phyloP scores from a whole-genome alignment of 2,888 invertebrate genomes.

The Leucophenga maculata region DNA sequence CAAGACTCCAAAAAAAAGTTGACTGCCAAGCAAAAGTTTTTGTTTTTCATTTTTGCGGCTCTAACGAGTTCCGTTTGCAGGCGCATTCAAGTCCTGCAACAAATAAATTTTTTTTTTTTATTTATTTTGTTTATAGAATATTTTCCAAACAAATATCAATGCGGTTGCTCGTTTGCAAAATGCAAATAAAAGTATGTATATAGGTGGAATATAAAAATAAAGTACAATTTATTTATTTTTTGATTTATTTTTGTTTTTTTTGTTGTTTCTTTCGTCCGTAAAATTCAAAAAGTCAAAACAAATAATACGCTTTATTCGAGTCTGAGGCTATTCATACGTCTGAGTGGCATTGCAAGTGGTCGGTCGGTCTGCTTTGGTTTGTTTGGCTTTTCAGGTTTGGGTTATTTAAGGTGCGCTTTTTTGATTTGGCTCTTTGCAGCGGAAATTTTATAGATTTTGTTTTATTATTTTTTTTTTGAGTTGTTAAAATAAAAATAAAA shows the following conservation, averaged over 20 bases:
- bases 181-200: too few relatives aligned
- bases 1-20: slow-evolving; percentile 13
- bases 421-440: too few relatives aligned
- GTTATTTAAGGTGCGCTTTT: too few relatives aligned
- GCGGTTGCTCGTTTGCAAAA: not conserved
- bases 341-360: not conserved
- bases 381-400: too few relatives aligned
- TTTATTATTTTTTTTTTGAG: not conserved
- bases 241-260: not conserved
- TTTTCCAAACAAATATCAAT: slow-evolving; percentile 43
- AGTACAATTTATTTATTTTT: not conserved
- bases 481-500: not conserved
- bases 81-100: too few relatives aligned
- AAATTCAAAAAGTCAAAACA: slow-evolving; percentile 13
- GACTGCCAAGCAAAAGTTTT: not conserved
- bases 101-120: not conserved
- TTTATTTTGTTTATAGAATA: not conserved
- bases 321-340: too few relatives aligned
- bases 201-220: not conserved
- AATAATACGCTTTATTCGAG: slow-evolving; percentile 5
- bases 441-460: not conserved
- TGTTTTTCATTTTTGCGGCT: not conserved
- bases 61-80: too few relatives aligned
- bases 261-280: not conserved
- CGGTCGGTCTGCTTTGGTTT: not conserved